Percentiles rank a stretch among this genome's conserved stretches.
These are phyloP conservation scores for Apotomis turbidana DNA, from an alignment of 2,888 invertebrate species.

Conservation along the genomic window DNA sequence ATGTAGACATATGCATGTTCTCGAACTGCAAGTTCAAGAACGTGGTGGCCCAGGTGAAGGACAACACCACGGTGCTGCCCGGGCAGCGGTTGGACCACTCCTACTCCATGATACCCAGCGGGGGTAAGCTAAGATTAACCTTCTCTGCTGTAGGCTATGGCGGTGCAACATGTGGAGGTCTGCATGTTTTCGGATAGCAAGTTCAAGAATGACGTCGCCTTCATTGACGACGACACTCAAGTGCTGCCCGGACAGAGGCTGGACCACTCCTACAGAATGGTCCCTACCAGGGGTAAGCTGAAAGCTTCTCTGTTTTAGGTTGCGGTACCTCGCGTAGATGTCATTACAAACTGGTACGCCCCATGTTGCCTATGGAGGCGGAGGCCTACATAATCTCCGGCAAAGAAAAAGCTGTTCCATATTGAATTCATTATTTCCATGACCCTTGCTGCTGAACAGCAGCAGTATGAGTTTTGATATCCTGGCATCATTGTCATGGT, in stretches of 20 bases:
- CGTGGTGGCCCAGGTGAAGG: slow-evolving; percentile 88
- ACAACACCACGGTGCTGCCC: slow-evolving; percentile 86
- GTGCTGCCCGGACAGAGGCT: slow-evolving; percentile 86
- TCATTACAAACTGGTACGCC: too few species aligned
- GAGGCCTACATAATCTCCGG: too few species aligned
- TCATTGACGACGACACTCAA: slow-evolving; percentile 84
- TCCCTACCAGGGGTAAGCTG: slow-evolving; percentile 85
- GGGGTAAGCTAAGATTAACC: slow-evolving; percentile 63
- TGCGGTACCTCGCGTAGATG: too few species aligned
- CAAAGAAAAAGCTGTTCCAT: too few species aligned
- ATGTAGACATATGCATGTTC: slow-evolving; percentile 97
- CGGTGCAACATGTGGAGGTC: slow-evolving; percentile 95
- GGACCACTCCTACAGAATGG: slow-evolving; percentile 86
- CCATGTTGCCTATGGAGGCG: too few species aligned
- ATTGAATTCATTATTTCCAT: too few species aligned
- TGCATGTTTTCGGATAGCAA: slow-evolving; percentile 98
- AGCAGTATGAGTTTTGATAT: too few species aligned
- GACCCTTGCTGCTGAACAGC: too few species aligned
- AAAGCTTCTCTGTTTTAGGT: neutral
- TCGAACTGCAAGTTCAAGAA: slow-evolving; percentile 97
- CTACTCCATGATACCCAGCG: slow-evolving; percentile 87
- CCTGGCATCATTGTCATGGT: too few species aligned
- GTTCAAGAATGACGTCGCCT: slow-evolving; percentile 95
- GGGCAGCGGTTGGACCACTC: slow-evolving; percentile 85
- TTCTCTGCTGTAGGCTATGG: slow-evolving; percentile 85